Evolutionary conservation across 2,888 invertebrate species (phyloP), one percentile per base, ranked within the genome.

Genomic region (Hydraecia micacea): DNA sequence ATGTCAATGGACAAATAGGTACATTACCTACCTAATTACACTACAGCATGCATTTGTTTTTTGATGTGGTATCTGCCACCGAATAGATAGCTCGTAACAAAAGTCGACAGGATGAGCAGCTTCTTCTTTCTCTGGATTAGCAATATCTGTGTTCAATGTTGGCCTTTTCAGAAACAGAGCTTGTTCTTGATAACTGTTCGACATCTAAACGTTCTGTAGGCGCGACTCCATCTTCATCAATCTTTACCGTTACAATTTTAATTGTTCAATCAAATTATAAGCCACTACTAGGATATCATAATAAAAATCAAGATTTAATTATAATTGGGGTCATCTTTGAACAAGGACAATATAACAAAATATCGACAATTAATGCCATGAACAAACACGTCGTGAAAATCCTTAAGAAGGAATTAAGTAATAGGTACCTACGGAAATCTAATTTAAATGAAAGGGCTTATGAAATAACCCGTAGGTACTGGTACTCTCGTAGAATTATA

Each of bases 401-500:
- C 18, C 8, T 11, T 25, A 18, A 15, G 9, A 67, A 79, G 15
- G 39, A 62, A 77, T 42, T 28, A 63, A 18, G 8, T 36, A 25
- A 9, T 11, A n/a, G n/a, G n/a, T n/a, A 1, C 11, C 8, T 5
- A 66, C 65, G 11, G 6, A 58, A 68, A 62, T 66, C 36, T 49
- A 39, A 42, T 77, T 52, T 18, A 63, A 39, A 8, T 42, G 8
- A 42, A 66, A 25, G 66, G 79, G 42, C 52, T 67, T 82, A 46
- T 15, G 18, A 80, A 82, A 75, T 81, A 13, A 28, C 36, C 65
- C 18, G 60, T 68, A n/a, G 25, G 5, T 28, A 21, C 28, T 42
- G 25, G 5, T 28, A 21, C 28, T 42, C 11, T 9, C 25, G 15
- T 60, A 46, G 6, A 52, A 42, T 73, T 15, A n/a, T 65, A 42